Conservation (phyloP, 1,140 invertebrate genomes). For the Apis cerana region DNA sequence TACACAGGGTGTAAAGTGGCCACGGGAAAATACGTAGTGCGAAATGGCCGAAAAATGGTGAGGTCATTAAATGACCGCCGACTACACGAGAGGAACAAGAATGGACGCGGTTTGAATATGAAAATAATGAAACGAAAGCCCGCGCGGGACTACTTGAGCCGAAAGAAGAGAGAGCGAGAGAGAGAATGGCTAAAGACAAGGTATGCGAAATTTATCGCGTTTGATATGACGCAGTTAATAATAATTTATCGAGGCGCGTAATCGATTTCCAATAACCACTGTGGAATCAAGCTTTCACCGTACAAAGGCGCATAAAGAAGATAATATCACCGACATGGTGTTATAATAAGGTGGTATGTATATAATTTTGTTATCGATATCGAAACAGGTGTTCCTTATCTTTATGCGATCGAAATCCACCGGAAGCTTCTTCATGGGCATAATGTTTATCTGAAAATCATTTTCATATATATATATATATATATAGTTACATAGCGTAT, state of each 20-base stretch:
- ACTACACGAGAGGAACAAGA: neutral
- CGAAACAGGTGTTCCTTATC: slow-evolving; percentile 52
- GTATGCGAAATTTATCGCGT: slow-evolving; percentile 27
- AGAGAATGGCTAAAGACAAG: slow-evolving; percentile 26
- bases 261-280: slow-evolving; percentile 51
- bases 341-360: slow-evolving; percentile 56
- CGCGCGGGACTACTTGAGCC: neutral
- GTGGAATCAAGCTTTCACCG: slow-evolving; percentile 51
- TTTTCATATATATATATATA: neutral
- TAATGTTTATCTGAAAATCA: slow-evolving; percentile 29
- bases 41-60: neutral
- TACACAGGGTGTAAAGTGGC: too few relatives aligned
- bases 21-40: too few relatives aligned
- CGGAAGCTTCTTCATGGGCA: slow-evolving; percentile 35
- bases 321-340: slow-evolving; percentile 52
- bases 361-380: slow-evolving; percentile 54
- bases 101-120: neutral
- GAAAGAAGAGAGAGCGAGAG: neutral
- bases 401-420: slow-evolving; percentile 36
- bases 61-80: neutral
- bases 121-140: slow-evolving; percentile 6
- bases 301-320: slow-evolving; percentile 45
- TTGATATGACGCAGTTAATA: slow-evolving; percentile 35
- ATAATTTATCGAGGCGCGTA: slow-evolving; percentile 32
- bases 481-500: neutral